Evolutionary conservation across 2,888 invertebrate species (phyloP), one percentile per base, ranked within the genome.

Genomic region (Phania funesta): DNA sequence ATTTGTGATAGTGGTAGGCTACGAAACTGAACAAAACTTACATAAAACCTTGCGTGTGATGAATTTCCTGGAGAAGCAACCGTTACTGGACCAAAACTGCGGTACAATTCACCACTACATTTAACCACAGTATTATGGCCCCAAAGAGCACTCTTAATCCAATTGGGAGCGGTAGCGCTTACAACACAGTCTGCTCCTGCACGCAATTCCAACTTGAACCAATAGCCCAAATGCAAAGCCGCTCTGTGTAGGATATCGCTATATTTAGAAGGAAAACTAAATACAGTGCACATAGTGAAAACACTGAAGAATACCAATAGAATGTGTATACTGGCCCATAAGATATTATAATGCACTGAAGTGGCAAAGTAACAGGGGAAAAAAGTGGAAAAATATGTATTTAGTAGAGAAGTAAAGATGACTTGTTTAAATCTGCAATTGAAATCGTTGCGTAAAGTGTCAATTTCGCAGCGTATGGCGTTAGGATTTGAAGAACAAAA

Each of bases 201-300:
- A 2, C 87, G 84, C 2, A 87, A 83, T 71, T 90, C 90, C 50
- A 91, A 80, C 4, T 89, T 88, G 16, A 86, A 87, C 91, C 91
- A 91, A 65, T 87, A 87, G 3, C 98, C 98, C 58, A 99, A 93
- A 91, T 99, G 99, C 58, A 96, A 91, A 0, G 98, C 95, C 77
- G 97, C 95, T 86, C 97, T 93, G 90, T 99, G 99, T 80, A 98
- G 92, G 38, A 96, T 94, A 92, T 99, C 98, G 87, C 97, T 95
- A 89, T 97, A 96, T 83, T 93, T 90, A 0, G 93, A 93, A 0
- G 93, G 92, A 73, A 94, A 91, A 80, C 94, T 91, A 82, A 96
- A 96, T 5, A 94, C 93, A 1, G 94, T 93, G 87, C 96, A 94
- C 87, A 97, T 94, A 3, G 95, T 95, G 88, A 97, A 95, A 84